Base-by-base conservation (phyloP, 2,888 invertebrate species). In the Drosophila merina region DNA sequence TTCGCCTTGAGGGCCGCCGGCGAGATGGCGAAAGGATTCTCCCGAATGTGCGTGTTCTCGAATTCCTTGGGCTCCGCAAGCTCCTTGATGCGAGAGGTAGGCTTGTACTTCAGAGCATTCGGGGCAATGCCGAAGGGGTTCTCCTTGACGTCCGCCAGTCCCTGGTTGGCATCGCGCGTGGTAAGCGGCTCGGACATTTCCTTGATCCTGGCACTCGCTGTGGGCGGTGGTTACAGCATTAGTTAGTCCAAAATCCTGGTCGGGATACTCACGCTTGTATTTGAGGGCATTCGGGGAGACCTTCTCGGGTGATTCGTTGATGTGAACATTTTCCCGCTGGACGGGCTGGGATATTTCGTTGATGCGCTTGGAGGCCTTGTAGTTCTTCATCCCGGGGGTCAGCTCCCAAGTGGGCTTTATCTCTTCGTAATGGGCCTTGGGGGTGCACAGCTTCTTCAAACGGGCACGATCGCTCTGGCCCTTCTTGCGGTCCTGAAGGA, bases 1-100 rank as follows among this genome's bases (percentile, higher is more conserved):
- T 92, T 92, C 38, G 93, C 93, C 12, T 89, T 92, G 10, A 93
- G 86, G 0, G 93, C 93, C 8, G 93, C 93, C 14, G 91, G 92
- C 1, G 92, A 92, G 12, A 93, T 92, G 5, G 88, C 87, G 66
- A 90, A 92, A 0, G 93, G 92, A 89, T 93, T 92, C 26, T 90
- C 91, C 59, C 90, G 88, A 30, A 92, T 89, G 58, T 93, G 93
- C 1, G 78, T 87, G 7, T 92, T 92, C 36, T 90, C 77, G 81
- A 91, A 79, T 77, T 92, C 89, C 59, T 84, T 91, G 2, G 93
- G 93, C 72, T 92, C 92, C 0, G 93, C 92, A 56, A 93, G 75
- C 74, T 93, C 92, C 28, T 90, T 77, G 40, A 92, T 92, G 64
- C 93, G 91, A 1, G 90, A 75, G 1, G 92, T 88, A 6, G 92